A percentile compares a stretch with the other conserved stretches of the same genome.
Conservation (phyloP, 2,888 invertebrate genomes). For the Thysanoteuthis rhombus region DNA sequence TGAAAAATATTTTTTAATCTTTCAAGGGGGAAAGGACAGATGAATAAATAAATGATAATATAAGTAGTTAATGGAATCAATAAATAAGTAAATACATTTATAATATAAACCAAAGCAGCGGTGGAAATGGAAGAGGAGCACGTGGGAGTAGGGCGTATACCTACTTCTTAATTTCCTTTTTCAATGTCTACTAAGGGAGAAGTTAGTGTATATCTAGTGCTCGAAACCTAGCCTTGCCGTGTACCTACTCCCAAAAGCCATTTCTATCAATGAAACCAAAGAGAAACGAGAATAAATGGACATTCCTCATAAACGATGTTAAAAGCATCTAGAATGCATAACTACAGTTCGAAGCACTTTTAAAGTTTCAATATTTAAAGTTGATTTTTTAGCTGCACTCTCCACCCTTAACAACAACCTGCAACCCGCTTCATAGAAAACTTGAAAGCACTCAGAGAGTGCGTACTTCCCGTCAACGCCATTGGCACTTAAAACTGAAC, state of each 20-base stretch:
- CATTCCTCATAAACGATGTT: not conserved
- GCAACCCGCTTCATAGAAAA: not conserved
- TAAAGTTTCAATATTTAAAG: not conserved
- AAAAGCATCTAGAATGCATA: not conserved
- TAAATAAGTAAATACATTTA: not conserved
- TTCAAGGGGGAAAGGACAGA: not conserved
- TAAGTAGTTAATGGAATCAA: not conserved
- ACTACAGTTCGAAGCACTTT: not conserved
- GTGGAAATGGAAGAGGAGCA: too few relatives aligned
- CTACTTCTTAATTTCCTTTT: too few relatives aligned
- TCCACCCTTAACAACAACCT: not conserved
- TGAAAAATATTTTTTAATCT: not conserved
- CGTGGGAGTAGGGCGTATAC: too few relatives aligned
- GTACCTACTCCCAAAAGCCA: too few relatives aligned
- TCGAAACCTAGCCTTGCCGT: too few relatives aligned
- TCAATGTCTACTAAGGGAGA: too few relatives aligned
- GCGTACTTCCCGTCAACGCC: too few relatives aligned
- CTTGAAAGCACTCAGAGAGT: too few relatives aligned
- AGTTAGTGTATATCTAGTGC: too few relatives aligned
- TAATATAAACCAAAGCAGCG: too few relatives aligned
- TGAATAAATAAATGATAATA: not conserved
- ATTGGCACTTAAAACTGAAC: too few relatives aligned
- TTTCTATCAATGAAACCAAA: too few relatives aligned
- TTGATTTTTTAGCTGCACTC: not conserved
- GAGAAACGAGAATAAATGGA: not conserved